These are phyloP conservation scores for Andricus curvator DNA, from an alignment of 2,888 invertebrate species.

Conservation along the genomic window DNA sequence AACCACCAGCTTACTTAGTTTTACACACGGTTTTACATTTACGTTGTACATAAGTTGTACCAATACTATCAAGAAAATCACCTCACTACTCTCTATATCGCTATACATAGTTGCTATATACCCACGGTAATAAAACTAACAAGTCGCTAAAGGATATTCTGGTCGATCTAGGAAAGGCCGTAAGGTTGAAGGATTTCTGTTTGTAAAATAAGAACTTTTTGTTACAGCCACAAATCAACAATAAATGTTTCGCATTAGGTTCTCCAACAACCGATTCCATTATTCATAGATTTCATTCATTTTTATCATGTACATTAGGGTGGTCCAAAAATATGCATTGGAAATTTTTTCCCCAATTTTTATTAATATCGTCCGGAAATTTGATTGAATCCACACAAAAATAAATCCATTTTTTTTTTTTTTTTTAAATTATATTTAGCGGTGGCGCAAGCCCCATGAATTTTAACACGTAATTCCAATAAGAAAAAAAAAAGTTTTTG, in stretches of 20 bases:
- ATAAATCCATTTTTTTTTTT: too few species aligned
- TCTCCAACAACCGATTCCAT: not conserved
- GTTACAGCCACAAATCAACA: conserved; percentile 17
- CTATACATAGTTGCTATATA: conserved; percentile 14
- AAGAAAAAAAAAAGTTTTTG: too few species aligned
- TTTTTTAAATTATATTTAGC: too few species aligned
- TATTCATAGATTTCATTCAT: not conserved
- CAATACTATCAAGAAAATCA: conserved; percentile 46
- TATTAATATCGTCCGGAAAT: too few species aligned
- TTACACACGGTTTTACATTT: conserved; percentile 10
- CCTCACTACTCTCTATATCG: conserved; percentile 44
- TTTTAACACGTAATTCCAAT: too few species aligned
- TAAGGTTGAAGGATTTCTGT: conserved; percentile 39
- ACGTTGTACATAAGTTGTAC: conserved; percentile 35
- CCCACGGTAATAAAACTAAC: conserved; percentile 53
- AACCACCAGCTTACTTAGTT: conserved; percentile 51
- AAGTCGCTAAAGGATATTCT: conserved; percentile 39
- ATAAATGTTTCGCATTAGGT: not conserved
- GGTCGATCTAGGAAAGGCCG: conserved; percentile 35
- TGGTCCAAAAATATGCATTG: too few species aligned
- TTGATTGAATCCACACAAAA: too few species aligned
- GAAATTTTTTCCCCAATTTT: too few species aligned
- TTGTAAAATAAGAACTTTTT: conserved; percentile 37
- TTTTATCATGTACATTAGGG: not conserved
- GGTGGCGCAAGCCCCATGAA: too few species aligned